phyloP scores from a whole-genome alignment of 1,140 invertebrate genomes.

The Stegodyphus dumicola region DNA sequence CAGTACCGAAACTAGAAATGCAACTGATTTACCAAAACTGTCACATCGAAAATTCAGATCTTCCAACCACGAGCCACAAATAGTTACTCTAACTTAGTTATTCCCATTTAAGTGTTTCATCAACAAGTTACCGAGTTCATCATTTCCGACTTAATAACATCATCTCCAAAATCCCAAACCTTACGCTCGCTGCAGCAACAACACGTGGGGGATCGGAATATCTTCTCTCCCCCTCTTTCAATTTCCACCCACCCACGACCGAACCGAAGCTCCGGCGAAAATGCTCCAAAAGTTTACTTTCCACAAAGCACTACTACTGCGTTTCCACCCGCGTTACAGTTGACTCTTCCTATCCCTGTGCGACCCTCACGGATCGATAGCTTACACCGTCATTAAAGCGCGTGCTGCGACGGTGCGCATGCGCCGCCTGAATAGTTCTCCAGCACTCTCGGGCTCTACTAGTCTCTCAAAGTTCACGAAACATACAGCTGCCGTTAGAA shows the following conservation, averaged over 20 bases:
- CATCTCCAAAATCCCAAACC: no score
- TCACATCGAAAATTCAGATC: no score
- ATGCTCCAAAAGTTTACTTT: constrained; percentile 59
- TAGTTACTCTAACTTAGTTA: no score
- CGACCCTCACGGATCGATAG: constrained; percentile 53
- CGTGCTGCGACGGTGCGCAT: constrained; percentile 11
- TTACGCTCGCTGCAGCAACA: not conserved
- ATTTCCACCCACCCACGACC: not conserved
- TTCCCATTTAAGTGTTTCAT: no score
- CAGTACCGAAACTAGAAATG: no score
- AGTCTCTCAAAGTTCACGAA: constrained; percentile 50
- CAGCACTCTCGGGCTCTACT: constrained; percentile 32
- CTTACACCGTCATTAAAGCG: constrained; percentile 28
- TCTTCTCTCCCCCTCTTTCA: not conserved
- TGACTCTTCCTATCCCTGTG: constrained; percentile 50
- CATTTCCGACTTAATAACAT: no score
- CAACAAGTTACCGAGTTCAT: no score
- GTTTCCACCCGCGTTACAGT: constrained; percentile 43
- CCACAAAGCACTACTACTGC: constrained; percentile 48
- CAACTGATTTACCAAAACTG: no score
- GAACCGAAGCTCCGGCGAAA: not conserved
- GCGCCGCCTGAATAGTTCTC: constrained; percentile 37
- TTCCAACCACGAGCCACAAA: no score
- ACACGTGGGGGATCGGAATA: not conserved
- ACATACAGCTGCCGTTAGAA: not conserved